Conservation (phyloP, 2,888 invertebrate species). For the Tetanocera ferruginea region DNA sequence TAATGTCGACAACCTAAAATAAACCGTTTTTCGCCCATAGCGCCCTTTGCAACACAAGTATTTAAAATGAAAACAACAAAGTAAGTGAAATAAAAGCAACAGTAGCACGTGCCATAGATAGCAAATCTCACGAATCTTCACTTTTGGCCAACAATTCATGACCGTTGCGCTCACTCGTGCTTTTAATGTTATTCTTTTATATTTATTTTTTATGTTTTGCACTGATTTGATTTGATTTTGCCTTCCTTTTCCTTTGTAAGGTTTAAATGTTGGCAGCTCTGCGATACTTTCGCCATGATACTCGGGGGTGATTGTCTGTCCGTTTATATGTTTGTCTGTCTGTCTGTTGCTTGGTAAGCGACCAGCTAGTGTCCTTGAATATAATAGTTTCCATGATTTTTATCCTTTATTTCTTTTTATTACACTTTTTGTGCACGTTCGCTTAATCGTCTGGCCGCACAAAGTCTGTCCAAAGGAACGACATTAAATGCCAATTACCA, state of each 20-base stretch:
- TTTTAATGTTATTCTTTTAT: neutral
- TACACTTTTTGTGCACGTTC: neutral
- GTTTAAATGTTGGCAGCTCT: neutral
- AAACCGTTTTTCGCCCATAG: no score
- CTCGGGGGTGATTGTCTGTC: neutral
- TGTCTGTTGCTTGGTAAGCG: neutral
- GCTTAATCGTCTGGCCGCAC: neutral
- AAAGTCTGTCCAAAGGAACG: conserved; percentile 30
- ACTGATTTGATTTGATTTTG: conserved; percentile 28
- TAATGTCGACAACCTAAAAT: no score
- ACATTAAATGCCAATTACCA: conserved; percentile 50
- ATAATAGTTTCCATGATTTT: conserved; percentile 14
- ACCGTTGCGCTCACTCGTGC: conserved; percentile 15
- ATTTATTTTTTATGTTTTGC: conserved; percentile 9
- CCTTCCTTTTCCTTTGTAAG: conserved; percentile 19
- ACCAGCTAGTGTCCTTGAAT: conserved; percentile 19
- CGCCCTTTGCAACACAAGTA: neutral
- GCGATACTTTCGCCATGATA: neutral
- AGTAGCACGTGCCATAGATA: conserved; percentile 4
- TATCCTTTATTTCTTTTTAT: neutral
- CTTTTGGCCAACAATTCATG: conserved; percentile 5
- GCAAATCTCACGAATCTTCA: conserved; percentile 1
- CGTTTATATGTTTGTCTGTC: neutral
- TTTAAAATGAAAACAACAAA: neutral
- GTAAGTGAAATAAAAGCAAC: neutral